Conservation (phyloP, 1,140 invertebrate genomes). For the Babylonia areolata region DNA sequence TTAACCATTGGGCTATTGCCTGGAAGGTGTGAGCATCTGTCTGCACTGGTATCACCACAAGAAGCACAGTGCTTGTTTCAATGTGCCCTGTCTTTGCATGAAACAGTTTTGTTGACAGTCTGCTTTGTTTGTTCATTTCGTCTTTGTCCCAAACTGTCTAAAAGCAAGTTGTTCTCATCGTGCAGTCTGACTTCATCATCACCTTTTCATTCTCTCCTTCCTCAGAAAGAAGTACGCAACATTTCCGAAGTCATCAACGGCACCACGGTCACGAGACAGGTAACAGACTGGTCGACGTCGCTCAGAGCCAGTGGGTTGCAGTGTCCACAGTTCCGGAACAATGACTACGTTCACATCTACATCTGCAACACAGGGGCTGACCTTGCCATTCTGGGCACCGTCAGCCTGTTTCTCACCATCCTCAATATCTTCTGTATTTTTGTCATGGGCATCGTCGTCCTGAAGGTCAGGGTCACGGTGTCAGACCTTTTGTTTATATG, state of each 20-base stretch:
- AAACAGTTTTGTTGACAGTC: too few relatives aligned
- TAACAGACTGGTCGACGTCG: neutral
- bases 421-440: constrained; percentile 91
- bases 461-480: constrained; percentile 83
- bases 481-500: too few relatives aligned
- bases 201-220: neutral
- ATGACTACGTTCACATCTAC: constrained; percentile 67
- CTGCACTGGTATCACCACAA: too few relatives aligned
- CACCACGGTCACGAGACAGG: neutral
- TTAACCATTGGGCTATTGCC: too few relatives aligned
- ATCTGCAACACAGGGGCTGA: constrained; percentile 79
- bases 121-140: too few relatives aligned
- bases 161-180: too few relatives aligned
- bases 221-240: neutral
- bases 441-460: constrained; percentile 86
- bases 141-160: too few relatives aligned
- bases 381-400: constrained; percentile 85
- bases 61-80: too few relatives aligned
- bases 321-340: constrained; percentile 62
- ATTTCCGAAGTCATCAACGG: neutral
- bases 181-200: too few relatives aligned
- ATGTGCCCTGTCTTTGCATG: too few relatives aligned
- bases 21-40: too few relatives aligned
- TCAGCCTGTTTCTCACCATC: constrained; percentile 87
- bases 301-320: neutral